Percentiles rank a stretch among this genome's conserved stretches.
phyloP scores from a whole-genome alignment of 2,113 vertebrate genomes.

The Pleuronectes platessa region DNA sequence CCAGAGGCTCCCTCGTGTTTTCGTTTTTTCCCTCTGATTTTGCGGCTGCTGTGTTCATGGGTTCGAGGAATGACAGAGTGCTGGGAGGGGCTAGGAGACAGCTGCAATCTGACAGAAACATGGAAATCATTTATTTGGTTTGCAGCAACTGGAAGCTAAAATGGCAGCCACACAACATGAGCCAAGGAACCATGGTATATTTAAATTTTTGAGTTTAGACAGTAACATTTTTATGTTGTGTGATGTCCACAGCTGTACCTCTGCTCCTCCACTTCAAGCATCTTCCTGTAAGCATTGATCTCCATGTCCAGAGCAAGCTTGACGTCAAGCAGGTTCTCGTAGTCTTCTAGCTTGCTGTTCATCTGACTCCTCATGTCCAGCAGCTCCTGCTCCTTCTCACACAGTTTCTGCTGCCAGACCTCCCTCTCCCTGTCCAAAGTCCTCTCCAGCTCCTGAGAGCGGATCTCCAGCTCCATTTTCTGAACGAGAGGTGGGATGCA shows the following conservation, averaged over 20 bases:
- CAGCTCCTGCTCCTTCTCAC: slow-evolving; percentile 86
- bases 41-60: slow-evolving; percentile 59
- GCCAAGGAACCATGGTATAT: no score
- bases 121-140: background rate
- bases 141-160: background rate
- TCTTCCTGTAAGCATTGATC: slow-evolving; percentile 88
- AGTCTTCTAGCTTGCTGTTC: slow-evolving; percentile 85
- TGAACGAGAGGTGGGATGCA: slow-evolving; percentile 42
- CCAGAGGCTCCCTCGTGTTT: slow-evolving; percentile 76
- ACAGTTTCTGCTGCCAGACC: slow-evolving; percentile 69
- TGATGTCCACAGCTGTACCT: slow-evolving; percentile 68
- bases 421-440: slow-evolving; percentile 80
- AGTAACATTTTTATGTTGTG: background rate
- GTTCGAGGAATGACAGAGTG: slow-evolving; percentile 40
- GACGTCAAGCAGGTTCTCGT: slow-evolving; percentile 86
- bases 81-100: slow-evolving; percentile 79
- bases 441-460: slow-evolving; percentile 80
- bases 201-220: background rate
- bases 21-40: slow-evolving; percentile 81
- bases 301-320: slow-evolving; percentile 91
- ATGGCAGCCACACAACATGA: background rate
- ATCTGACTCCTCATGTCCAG: slow-evolving; percentile 71
- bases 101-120: slow-evolving; percentile 77
- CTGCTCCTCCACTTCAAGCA: slow-evolving; percentile 91
- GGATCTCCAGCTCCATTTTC: slow-evolving; percentile 80